Conservation (phyloP, 2,888 invertebrate genomes). For the Esperia sulphurella region DNA sequence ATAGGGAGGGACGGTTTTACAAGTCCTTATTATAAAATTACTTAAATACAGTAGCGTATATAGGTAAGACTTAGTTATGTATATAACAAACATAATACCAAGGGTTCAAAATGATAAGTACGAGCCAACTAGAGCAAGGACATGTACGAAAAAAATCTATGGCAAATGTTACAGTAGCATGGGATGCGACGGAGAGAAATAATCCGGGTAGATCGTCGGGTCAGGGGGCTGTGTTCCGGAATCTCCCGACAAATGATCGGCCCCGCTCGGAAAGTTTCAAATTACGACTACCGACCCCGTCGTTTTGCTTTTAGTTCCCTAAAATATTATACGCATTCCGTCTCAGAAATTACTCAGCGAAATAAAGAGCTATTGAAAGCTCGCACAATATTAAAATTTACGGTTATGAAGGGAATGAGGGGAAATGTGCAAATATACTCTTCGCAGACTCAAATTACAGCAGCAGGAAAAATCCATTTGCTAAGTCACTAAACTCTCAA, state of each 20-base stretch:
- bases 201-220: constrained; percentile 25
- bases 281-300: constrained; percentile 34
- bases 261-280: constrained; percentile 43
- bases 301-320: constrained; percentile 32
- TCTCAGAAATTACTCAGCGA: constrained; percentile 9
- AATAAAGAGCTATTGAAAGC: constrained; percentile 7
- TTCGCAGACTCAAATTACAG: constrained; percentile 43
- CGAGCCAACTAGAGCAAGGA: background rate
- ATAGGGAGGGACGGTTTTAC: no score
- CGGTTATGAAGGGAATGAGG: constrained; percentile 26
- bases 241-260: constrained; percentile 50
- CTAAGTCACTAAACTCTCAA: constrained; percentile 54
- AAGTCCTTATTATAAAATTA: no score
- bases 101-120: background rate
- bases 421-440: constrained; percentile 32
- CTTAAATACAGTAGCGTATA: no score
- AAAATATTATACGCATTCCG: constrained; percentile 42
- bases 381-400: constrained; percentile 21
- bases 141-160: background rate
- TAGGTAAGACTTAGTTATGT: no score
- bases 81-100: no score
- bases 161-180: background rate
- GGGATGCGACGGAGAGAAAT: constrained; percentile 1
- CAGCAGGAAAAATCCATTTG: constrained; percentile 58
- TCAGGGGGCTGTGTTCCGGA: constrained; percentile 37